Conservation (phyloP, 2,113 vertebrate genomes). For the Apteryx owenii region DNA sequence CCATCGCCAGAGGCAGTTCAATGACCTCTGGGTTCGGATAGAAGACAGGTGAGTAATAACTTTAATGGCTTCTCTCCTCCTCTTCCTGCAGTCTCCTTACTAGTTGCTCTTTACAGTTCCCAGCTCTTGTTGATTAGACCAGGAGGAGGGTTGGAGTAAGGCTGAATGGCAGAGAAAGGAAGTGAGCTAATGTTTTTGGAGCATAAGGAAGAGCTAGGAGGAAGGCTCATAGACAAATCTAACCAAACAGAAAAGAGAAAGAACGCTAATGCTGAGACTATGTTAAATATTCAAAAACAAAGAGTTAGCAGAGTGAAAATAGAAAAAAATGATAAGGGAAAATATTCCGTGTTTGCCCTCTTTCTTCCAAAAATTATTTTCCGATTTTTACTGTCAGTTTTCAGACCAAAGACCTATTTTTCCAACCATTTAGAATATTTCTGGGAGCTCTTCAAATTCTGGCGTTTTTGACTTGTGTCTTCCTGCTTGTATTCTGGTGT, state of each 20-base stretch:
- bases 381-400: background rate
- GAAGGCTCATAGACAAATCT: background rate
- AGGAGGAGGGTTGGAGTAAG: background rate
- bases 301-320: background rate
- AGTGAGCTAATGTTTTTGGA: background rate
- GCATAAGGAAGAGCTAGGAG: background rate
- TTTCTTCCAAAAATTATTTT: background rate
- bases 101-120: background rate
- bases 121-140: background rate
- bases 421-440: background rate
- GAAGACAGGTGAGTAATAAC: slow-evolving; percentile 87
- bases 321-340: background rate
- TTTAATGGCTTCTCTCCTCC: background rate
- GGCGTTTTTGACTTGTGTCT: background rate
- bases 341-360: background rate
- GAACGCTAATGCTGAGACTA: background rate
- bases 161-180: background rate
- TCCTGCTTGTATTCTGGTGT: background rate
- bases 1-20: slow-evolving; percentile 91
- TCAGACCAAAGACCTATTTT: background rate
- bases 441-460: background rate
- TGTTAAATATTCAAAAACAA: background rate
- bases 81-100: background rate
- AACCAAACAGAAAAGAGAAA: background rate
- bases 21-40: slow-evolving; percentile 97